Base-by-base conservation (phyloP, 2,888 invertebrate genomes). In the Noctua fimbriata region DNA sequence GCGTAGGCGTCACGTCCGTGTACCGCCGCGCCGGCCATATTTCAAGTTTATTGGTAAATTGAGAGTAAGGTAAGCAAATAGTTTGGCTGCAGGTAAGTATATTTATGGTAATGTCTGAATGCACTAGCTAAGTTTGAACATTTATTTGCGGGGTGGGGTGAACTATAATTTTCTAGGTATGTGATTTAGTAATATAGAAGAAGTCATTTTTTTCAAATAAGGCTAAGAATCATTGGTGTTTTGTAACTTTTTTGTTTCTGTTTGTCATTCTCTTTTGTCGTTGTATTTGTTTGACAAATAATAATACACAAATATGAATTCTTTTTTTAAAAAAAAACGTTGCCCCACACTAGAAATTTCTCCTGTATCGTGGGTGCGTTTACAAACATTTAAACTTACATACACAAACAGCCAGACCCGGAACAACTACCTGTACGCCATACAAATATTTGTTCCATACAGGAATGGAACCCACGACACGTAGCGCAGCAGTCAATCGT, bases 1-100 rank as follows among this genome's bases (percentile, higher is more conserved):
- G 10, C 2, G 36, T 73, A 73, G 73, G 16, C 75, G 21, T 47
- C 73, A 76, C 77, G 79, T 83, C 66, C 36, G 44, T 12, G 58
- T 36, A 60, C 73, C 21, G 18, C 10, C 5, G 32, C 32, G 32
- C 36, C 36, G 4, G 60, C 55, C 32, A 77, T 78, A 78, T 78
- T 80, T 86, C 67, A 76, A 69, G 41, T 78, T 83, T 78, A 76
- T 75, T 69, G 47, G 69, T 75, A 66, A 76, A 85, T 79, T 79
- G 74, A 78, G 85, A 76, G 63, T 71, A 65, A 73, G 58, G 74
- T 82, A 79, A 69, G 69, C 47, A 76, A 69, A 74, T 69, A 76
- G 49, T 83, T 80, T 70, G 32, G 52, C 7, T 47, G 49, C 47
- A 28, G 28, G 47, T 44, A 36, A 72, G 44, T 78, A 36, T 14